Conservation (phyloP, 2,797 vertebrate species). For the Eospalax fontanierii region DNA sequence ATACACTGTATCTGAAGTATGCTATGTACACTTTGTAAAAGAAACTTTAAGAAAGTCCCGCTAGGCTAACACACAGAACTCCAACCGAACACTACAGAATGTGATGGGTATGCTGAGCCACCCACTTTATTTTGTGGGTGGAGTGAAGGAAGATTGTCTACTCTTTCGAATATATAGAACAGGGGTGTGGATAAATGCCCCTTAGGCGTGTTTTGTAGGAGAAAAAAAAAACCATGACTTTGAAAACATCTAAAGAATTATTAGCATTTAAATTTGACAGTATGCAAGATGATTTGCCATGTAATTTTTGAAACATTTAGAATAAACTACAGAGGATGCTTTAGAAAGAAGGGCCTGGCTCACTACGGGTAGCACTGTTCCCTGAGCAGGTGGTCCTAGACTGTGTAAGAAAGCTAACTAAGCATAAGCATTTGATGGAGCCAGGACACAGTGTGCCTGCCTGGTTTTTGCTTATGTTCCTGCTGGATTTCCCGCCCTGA, state of each 20-base stretch:
- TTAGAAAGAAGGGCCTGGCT: background rate
- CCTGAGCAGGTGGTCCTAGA: background rate
- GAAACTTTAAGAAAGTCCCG: background rate
- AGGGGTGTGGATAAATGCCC: background rate
- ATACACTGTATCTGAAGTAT: background rate
- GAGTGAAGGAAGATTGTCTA: background rate
- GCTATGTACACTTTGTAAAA: background rate
- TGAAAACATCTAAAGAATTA: conserved; percentile 31
- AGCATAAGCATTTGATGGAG: background rate
- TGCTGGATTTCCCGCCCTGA: background rate
- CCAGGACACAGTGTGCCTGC: background rate
- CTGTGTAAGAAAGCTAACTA: background rate
- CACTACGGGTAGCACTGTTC: background rate
- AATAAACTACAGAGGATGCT: conserved; percentile 2
- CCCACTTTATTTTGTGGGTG: background rate
- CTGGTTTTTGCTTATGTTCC: background rate
- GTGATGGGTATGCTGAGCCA: too few relatives aligned
- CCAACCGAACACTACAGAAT: background rate
- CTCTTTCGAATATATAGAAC: background rate
- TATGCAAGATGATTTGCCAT: conserved; percentile 1
- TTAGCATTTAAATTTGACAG: conserved; percentile 39
- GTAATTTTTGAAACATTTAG: conserved; percentile 33
- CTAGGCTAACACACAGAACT: background rate
- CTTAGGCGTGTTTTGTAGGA: background rate
- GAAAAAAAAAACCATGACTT: background rate